These are phyloP conservation scores for Nemotelus pantherinus DNA, from an alignment of 2,888 invertebrate genomes.

Conservation along the genomic window DNA sequence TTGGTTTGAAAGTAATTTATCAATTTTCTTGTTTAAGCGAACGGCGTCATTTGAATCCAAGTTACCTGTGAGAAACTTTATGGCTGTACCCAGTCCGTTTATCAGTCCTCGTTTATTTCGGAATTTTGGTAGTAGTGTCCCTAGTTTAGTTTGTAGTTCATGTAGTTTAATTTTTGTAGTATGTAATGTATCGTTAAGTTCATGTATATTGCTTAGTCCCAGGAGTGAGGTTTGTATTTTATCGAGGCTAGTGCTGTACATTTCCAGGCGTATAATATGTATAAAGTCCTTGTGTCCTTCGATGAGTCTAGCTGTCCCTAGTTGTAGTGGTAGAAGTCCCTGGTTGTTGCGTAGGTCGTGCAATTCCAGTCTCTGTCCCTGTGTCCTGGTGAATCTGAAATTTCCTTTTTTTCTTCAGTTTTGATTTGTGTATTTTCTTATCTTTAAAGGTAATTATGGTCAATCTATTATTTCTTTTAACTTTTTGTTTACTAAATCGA, in stretches of 20 bases:
- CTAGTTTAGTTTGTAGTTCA: neutral
- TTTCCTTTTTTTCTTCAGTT: too few species aligned
- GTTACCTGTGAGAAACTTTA: slow-evolving; percentile 33
- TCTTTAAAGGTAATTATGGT: neutral
- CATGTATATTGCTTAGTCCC: neutral
- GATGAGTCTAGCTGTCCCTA: too few species aligned
- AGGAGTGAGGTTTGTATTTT: neutral
- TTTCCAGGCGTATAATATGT: slow-evolving; percentile 1
- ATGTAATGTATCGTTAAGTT: neutral
- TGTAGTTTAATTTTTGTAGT: neutral
- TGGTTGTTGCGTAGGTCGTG: too few species aligned
- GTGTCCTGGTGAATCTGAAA: too few species aligned
- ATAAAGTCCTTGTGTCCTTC: neutral
- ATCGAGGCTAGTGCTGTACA: neutral
- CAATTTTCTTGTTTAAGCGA: slow-evolving; percentile 20
- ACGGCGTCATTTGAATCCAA: slow-evolving; percentile 35
- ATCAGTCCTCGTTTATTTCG: slow-evolving; percentile 19
- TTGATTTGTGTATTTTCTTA: too few species aligned
- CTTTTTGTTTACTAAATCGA: neutral
- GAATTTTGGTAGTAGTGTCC: slow-evolving; percentile 5
- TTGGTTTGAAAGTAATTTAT: neutral
- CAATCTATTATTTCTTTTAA: neutral
- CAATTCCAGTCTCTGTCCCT: too few species aligned
- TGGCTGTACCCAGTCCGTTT: slow-evolving; percentile 26
- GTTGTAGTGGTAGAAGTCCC: too few species aligned